phyloP scores from a whole-genome alignment of 2,888 invertebrate genomes.

The Eretmocerus hayati region DNA sequence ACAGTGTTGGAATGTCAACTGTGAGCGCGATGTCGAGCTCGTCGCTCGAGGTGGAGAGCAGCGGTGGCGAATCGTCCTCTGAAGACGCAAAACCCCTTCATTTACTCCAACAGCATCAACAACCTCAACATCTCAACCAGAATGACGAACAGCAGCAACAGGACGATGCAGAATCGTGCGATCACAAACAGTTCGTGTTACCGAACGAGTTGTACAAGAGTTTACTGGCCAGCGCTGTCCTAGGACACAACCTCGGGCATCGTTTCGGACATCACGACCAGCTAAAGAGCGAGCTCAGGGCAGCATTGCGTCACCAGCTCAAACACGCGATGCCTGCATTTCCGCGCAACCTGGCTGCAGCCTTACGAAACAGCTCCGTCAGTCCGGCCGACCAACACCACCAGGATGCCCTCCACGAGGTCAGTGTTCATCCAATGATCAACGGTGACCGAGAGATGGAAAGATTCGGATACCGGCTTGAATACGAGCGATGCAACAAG shows the following conservation, averaged over 20 bases:
- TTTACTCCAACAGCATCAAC: too few relatives aligned
- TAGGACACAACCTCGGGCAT: constrained; percentile 3
- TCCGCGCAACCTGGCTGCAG: constrained; percentile 43
- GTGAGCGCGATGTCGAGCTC: constrained; percentile 44
- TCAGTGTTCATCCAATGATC: too few relatives aligned
- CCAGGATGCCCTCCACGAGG: constrained; percentile 43
- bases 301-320: too few relatives aligned
- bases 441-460: too few relatives aligned
- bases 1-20: constrained; percentile 41
- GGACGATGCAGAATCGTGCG: constrained; percentile 27
- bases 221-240: constrained; percentile 62
- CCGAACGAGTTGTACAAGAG: constrained; percentile 76
- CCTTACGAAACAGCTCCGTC: too few relatives aligned
- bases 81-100: constrained; percentile 22
- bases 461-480: too few relatives aligned
- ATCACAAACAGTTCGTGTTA: constrained; percentile 53
- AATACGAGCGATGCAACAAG: too few relatives aligned
- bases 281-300: constrained; percentile 42
- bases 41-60: constrained; percentile 44
- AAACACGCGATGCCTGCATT: constrained; percentile 46
- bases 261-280: constrained; percentile 1
- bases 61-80: constrained; percentile 39
- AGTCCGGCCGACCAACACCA: too few relatives aligned
- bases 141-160: not conserved
- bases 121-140: too few relatives aligned